Evolutionary conservation across 2,797 vertebrate species (phyloP).

Genomic region (Squalus acanthias): DNA sequence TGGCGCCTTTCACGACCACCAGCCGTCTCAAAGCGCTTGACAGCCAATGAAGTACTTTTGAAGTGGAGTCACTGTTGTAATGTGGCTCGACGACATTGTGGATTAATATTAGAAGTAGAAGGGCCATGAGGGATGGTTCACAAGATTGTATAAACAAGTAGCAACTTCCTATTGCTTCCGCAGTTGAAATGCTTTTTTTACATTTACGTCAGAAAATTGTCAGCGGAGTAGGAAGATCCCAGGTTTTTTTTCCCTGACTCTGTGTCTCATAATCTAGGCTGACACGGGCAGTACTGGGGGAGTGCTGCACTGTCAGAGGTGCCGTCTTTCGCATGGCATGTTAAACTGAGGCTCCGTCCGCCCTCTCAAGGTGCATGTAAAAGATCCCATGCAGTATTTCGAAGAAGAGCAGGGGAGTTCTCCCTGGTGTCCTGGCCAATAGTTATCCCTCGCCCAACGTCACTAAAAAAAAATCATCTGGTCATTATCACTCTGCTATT

Average conservation of each 20-base stretch:
- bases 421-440: background rate
- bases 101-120: background rate
- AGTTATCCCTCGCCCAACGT: background rate
- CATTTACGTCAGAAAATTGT: background rate
- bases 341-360: background rate
- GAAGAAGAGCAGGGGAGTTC: background rate
- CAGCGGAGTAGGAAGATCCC: background rate
- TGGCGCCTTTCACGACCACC: too few relatives aligned
- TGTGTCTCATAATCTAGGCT: background rate
- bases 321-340: background rate
- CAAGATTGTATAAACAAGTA: background rate
- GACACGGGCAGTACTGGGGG: background rate
- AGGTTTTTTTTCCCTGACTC: background rate
- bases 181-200: background rate
- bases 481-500: too few relatives aligned
- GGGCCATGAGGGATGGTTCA: background rate
- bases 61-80: too few relatives aligned
- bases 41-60: too few relatives aligned
- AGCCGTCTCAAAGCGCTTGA: too few relatives aligned
- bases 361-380: background rate
- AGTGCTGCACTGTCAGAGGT: background rate
- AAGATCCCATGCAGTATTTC: background rate
- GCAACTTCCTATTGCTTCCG: background rate
- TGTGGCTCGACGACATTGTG: too few relatives aligned
- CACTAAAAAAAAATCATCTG: background rate